These are phyloP conservation scores for Thysanoteuthis rhombus DNA, from an alignment of 2,888 invertebrate genomes.

Conservation along the genomic window DNA sequence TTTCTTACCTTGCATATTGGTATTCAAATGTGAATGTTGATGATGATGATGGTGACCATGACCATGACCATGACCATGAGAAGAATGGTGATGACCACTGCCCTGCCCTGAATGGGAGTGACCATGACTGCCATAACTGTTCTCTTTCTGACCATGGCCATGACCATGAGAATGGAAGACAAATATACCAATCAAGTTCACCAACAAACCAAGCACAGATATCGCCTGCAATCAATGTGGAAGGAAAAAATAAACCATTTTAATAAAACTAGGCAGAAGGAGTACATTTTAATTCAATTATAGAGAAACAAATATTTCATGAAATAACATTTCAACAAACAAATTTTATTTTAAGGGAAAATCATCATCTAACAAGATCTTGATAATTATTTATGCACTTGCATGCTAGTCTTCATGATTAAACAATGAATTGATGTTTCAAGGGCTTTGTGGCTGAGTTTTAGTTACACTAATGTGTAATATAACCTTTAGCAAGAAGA, in stretches of 20 bases:
- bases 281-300: background rate
- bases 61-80: constrained; percentile 36
- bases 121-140: constrained; percentile 51
- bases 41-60: background rate
- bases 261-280: background rate
- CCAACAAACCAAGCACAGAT: constrained; percentile 71
- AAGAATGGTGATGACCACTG: constrained; percentile 56
- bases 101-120: constrained; percentile 61
- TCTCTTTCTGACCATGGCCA: constrained; percentile 52
- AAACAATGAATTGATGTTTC: no score
- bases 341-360: background rate
- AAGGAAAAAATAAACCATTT: background rate
- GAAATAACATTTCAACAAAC: background rate
- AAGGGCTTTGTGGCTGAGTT: no score
- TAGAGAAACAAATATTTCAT: background rate
- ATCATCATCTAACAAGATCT: no score
- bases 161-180: constrained; percentile 68
- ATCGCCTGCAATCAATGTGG: constrained; percentile 67
- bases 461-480: no score
- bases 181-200: constrained; percentile 72
- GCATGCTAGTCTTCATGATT: no score
- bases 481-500: no score
- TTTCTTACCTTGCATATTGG: constrained; percentile 71
- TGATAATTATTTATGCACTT: no score
- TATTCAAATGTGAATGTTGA: constrained; percentile 62